Percentiles rank a stretch among this genome's conserved stretches.
phyloP scores from a whole-genome alignment of 2,888 invertebrate species.

The Tuberolachnus salignus region DNA sequence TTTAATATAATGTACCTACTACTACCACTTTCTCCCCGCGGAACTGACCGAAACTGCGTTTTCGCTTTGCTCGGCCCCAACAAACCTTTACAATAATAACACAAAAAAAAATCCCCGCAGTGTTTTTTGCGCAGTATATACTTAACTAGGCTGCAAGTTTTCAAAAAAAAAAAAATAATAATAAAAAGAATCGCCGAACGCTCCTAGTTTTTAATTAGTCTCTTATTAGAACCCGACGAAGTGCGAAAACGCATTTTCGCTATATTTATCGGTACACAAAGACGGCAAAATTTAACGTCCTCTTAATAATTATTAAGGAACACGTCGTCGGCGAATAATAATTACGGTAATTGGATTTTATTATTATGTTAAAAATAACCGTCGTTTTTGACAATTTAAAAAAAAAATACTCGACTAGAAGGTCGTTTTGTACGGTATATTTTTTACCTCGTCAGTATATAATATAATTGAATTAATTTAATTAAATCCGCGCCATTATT shows the following conservation, averaged over 20 bases:
- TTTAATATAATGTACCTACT: not conserved
- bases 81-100: no score
- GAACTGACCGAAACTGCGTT: not conserved
- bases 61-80: constrained; percentile 11
- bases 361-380: constrained; percentile 26
- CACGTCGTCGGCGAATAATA: not conserved
- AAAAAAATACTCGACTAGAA: not conserved
- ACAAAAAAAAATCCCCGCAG: no score
- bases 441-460: not conserved
- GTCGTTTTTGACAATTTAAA: constrained; percentile 22
- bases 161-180: no score
- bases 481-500: constrained; percentile 5
- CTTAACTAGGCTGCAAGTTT: no score
- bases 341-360: constrained; percentile 40
- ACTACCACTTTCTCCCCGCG: constrained; percentile 33
- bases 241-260: no score
- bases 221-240: no score
- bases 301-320: no score
- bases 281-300: no score
- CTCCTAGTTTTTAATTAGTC: no score
- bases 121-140: no score
- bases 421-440: constrained; percentile 6
- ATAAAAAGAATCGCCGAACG: no score
- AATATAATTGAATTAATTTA: constrained; percentile 19
- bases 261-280: no score